Percentiles rank a stretch among this genome's conserved stretches.
These are phyloP conservation scores for Rhyacophila brunnea DNA, from an alignment of 1,140 invertebrate genomes.

Conservation along the genomic window DNA sequence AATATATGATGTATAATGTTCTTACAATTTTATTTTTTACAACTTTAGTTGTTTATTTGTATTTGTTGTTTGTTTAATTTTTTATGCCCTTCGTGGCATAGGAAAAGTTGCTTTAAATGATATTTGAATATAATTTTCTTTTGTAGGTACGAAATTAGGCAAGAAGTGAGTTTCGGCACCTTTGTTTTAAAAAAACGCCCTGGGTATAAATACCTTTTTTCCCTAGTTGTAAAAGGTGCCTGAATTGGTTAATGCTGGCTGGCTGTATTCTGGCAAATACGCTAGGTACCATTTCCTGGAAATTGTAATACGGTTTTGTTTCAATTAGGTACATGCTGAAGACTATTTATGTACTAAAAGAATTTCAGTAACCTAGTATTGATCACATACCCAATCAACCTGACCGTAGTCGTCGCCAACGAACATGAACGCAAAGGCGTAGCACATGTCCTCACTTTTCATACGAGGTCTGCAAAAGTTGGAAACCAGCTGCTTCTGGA, in stretches of 20 bases:
- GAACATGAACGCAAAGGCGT: slow-evolving; percentile 38
- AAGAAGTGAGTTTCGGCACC: too few species aligned
- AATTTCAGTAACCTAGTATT: neutral
- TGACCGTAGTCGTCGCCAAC: slow-evolving; percentile 49
- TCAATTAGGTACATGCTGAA: too few species aligned
- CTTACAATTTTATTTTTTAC: too few species aligned
- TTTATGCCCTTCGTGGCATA: too few species aligned
- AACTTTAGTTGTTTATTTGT: too few species aligned
- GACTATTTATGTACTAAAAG: neutral
- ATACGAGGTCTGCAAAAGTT: slow-evolving; percentile 39
- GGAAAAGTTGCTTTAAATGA: too few species aligned
- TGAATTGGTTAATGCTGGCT: slow-evolving; percentile 42
- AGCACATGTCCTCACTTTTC: slow-evolving; percentile 42
- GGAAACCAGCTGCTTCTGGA: slow-evolving; percentile 34
- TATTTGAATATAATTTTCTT: too few species aligned
- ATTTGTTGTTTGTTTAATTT: too few species aligned
- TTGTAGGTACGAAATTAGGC: too few species aligned
- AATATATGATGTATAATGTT: too few species aligned
- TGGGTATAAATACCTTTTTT: slow-evolving; percentile 7
- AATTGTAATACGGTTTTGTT: neutral
- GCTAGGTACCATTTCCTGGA: slow-evolving; percentile 41
- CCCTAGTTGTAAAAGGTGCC: slow-evolving; percentile 45
- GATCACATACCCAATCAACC: slow-evolving; percentile 41
- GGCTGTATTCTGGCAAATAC: slow-evolving; percentile 43
- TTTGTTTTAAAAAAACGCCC: too few species aligned